Evolutionary conservation across 2,888 invertebrate genomes (phyloP).

Genomic region (Creontiades dilutus): DNA sequence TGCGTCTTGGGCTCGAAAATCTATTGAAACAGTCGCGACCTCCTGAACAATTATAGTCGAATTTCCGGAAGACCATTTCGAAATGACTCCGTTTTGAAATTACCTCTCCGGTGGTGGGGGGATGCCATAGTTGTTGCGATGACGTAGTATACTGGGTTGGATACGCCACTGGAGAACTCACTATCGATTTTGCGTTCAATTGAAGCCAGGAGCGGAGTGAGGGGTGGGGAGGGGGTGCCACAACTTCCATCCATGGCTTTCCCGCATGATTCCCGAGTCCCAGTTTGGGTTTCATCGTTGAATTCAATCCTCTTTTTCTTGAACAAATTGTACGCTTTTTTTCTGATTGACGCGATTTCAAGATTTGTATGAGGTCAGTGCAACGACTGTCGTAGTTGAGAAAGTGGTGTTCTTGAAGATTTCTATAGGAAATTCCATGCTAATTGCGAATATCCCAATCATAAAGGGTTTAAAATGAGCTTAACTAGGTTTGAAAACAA

Average conservation of each 20-base stretch:
- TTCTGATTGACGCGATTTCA: no score
- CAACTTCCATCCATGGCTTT: slow-evolving; percentile 63
- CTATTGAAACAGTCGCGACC: background rate
- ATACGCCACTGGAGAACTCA: slow-evolving; percentile 63
- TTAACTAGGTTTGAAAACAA: no score
- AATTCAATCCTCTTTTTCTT: no score
- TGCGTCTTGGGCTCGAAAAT: background rate
- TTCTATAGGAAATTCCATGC: no score
- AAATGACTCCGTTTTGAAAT: background rate
- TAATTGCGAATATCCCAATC: no score
- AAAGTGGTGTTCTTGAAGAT: no score
- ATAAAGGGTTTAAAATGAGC: no score
- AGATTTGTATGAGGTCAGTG: no score
- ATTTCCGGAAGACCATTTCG: background rate
- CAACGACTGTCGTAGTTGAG: no score
- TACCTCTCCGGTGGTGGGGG: background rate
- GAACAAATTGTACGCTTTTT: no score
- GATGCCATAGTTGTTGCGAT: slow-evolving; percentile 37
- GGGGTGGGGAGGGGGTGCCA: slow-evolving; percentile 37
- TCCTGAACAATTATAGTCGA: background rate
- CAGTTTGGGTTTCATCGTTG: no score
- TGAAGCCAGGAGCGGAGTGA: background rate
- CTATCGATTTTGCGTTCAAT: slow-evolving; percentile 63
- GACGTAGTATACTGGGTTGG: slow-evolving; percentile 60
- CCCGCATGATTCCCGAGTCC: slow-evolving; percentile 47